These are phyloP conservation scores for Eublepharis macularius DNA, from an alignment of 2,113 vertebrate species.

Conservation along the genomic window DNA sequence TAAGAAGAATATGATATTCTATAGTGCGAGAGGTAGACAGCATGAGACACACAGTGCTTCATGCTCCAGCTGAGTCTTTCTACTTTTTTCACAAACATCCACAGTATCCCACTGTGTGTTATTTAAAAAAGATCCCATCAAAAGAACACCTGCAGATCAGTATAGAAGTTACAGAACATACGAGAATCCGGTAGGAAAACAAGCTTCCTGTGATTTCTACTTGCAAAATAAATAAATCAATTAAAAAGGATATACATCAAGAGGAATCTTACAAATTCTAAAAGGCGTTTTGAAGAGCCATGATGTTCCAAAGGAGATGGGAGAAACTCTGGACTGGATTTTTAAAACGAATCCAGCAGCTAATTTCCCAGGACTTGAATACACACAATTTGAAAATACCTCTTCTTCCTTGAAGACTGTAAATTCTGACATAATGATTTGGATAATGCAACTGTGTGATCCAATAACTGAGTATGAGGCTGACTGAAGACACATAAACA, in stretches of 20 bases:
- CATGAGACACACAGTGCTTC: slow-evolving; percentile 3
- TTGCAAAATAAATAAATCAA: rapidly evolving
- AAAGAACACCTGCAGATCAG: slow-evolving; percentile 30
- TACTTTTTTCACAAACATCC: slow-evolving; percentile 46
- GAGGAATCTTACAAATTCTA: not conserved
- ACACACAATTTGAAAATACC: not conserved
- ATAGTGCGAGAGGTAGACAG: slow-evolving; percentile 19
- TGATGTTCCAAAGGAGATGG: not conserved
- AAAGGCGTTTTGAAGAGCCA: not conserved
- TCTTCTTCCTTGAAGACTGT: not conserved
- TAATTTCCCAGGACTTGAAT: not conserved
- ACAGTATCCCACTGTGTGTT: not conserved
- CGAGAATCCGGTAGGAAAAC: slow-evolving; percentile 15
- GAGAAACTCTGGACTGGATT: not conserved
- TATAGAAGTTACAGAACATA: not conserved
- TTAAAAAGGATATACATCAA: not conserved
- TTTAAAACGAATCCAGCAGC: not conserved
- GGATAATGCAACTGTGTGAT: not conserved
- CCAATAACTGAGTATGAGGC: not conserved
- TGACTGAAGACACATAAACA: not conserved
- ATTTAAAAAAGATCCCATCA: slow-evolving; percentile 1
- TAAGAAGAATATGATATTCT: not conserved
- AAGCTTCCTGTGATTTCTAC: not conserved
- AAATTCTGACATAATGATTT: not conserved
- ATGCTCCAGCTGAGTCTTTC: slow-evolving; percentile 27